Base-by-base conservation (phyloP, 2,113 vertebrate species). In the Eclectus roratus region DNA sequence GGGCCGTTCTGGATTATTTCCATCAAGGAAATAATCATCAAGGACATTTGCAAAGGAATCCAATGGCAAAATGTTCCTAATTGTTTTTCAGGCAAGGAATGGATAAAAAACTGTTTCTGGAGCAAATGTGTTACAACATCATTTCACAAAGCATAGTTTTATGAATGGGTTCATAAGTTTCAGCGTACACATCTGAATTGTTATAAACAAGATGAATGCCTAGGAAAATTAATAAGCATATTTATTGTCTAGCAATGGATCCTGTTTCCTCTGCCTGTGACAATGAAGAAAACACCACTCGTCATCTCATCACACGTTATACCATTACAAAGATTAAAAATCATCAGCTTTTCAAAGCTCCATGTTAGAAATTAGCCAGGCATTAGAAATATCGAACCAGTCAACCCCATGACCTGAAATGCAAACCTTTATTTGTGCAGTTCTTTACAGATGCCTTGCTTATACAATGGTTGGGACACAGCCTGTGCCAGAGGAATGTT, bases 151-250 rank as follows among this genome's bases (percentile, higher is more conserved):
- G 64, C n/a, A 83, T 37, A 63, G 56, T 61, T 78, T 90, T 88
- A 79, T 68, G 69, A 93, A 83, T 52, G 61, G 50, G 33, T 84
- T 90, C 80, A 8, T 88, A 82, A 85, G 85, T 85, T 79, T 65
- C 79, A 46, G 21, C 4, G 6, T 29, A 64, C 39, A 56, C 35
- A 88, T 49, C 31, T 47, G 39, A 81, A 90, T 84, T 31, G 13
- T 74, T 90, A 79, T n/a, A 78, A 94, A 53, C 47, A 91, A 91
- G 79, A 91, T 33, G 28, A 92, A 92, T 64, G 64, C 47, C 35
- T 71, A 77, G 53, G 49, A 83, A 91, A 87, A 90, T 93, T 78
- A 91, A 94, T 69, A 80, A 96, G 69, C 69, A 52, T 84, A 85
- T 93, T 95, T 82, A 90, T 41, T 53, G n/a, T 79, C 61, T 86